Evolutionary conservation across 2,797 vertebrate genomes (phyloP).

Genomic region (Ctenosaura bakeri): DNA sequence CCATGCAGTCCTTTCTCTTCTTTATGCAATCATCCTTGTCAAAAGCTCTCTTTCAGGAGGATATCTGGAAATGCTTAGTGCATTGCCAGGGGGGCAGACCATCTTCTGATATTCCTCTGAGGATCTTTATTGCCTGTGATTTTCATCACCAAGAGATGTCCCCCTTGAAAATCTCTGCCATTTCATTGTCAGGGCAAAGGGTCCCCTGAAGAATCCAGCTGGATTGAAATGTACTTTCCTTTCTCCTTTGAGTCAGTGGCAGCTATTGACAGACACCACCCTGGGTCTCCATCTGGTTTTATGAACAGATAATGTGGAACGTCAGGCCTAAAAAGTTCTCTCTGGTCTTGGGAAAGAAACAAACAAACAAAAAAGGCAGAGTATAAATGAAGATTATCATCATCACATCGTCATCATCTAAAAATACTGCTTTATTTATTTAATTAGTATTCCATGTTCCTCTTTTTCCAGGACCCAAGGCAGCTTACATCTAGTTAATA

Average conservation of each 20-base stretch:
- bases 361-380: too few species aligned
- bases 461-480: too few species aligned
- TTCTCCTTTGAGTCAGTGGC: constrained; percentile 67
- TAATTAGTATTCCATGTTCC: too few species aligned
- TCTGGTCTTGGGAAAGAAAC: neutral
- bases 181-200: constrained; percentile 66
- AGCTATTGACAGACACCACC: constrained; percentile 60
- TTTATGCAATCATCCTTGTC: constrained; percentile 54
- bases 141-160: constrained; percentile 64
- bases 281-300: constrained; percentile 64
- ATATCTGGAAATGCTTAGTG: constrained; percentile 59
- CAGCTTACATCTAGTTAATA: too few species aligned
- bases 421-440: too few species aligned
- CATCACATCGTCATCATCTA: too few species aligned
- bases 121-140: constrained; percentile 57
- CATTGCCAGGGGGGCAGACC: constrained; percentile 56
- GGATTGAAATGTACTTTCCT: constrained; percentile 60
- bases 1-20: constrained; percentile 29
- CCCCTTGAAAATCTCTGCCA: constrained; percentile 61
- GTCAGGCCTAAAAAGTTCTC: constrained; percentile 24
- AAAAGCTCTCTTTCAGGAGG: constrained; percentile 66
- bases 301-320: constrained; percentile 61
- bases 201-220: constrained; percentile 69
- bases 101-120: constrained; percentile 56
- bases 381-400: too few species aligned